These are phyloP conservation scores for Frankliniella intonsa DNA, from an alignment of 2,888 invertebrate species.

Conservation along the genomic window DNA sequence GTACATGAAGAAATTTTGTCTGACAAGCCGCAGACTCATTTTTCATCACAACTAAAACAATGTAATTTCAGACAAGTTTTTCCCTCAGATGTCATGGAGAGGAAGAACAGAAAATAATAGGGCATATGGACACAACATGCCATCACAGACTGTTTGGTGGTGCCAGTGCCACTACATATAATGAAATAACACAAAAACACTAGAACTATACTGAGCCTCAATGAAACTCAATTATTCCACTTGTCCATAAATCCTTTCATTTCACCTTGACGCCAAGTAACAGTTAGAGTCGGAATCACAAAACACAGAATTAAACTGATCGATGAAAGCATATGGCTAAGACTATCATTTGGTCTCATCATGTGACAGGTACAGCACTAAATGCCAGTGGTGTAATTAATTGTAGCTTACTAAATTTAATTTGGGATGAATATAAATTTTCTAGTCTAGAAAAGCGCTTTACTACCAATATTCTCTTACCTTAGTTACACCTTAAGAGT, in stretches of 20 bases:
- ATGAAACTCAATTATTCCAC: background rate
- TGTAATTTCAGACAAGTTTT: background rate
- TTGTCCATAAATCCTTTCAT: background rate
- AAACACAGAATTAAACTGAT: no score
- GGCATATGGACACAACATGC: background rate
- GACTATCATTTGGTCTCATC: slow-evolving; percentile 17
- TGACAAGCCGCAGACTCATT: background rate
- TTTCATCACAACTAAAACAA: background rate
- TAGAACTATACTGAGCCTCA: background rate
- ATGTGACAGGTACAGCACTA: background rate
- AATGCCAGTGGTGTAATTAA: slow-evolving; percentile 8
- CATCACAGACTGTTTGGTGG: background rate
- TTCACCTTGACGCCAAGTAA: no score
- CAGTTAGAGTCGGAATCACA: no score
- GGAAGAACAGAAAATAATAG: background rate
- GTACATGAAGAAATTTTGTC: background rate
- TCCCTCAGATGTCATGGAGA: background rate
- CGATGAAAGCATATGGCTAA: background rate
- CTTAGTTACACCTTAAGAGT: background rate
- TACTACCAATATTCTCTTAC: background rate
- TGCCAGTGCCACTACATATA: background rate
- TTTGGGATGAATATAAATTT: background rate
- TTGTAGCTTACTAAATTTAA: no score
- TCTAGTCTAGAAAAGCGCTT: background rate
- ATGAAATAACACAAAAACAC: background rate